These are phyloP conservation scores for Oreohelix idahoensis DNA, from an alignment of 1,140 invertebrate genomes.

Conservation along the genomic window DNA sequence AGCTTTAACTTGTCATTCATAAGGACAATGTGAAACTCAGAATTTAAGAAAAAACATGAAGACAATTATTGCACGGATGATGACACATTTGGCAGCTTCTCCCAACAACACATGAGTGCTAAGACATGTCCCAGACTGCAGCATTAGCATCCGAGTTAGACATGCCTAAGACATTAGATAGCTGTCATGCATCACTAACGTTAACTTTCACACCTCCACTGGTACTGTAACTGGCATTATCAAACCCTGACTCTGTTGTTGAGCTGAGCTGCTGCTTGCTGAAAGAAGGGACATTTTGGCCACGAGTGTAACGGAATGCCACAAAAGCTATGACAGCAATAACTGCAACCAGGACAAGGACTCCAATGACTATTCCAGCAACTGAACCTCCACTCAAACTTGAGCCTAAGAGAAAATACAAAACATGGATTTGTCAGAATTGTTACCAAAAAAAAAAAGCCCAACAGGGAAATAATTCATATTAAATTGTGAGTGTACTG, in stretches of 20 bases:
- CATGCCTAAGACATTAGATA: neutral
- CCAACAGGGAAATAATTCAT: too few relatives aligned
- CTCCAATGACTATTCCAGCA: neutral
- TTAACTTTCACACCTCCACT: neutral
- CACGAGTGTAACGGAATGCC: neutral
- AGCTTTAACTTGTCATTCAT: too few relatives aligned
- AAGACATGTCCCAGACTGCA: too few relatives aligned
- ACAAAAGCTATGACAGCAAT: neutral
- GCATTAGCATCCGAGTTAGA: neutral
- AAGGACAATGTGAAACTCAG: too few relatives aligned
- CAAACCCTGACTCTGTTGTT: neutral
- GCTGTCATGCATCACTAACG: conserved; percentile 1
- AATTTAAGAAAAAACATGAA: too few relatives aligned
- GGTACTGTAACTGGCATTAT: neutral
- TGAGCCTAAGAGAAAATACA: neutral
- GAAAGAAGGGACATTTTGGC: neutral
- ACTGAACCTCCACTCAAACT: neutral
- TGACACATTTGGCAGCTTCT: too few relatives aligned
- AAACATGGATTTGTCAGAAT: neutral
- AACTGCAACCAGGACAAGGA: neutral
- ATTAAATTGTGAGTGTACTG: too few relatives aligned
- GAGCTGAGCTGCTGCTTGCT: neutral
- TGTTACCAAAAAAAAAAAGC: too few relatives aligned
- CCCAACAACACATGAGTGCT: too few relatives aligned
- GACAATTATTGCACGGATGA: too few relatives aligned